phyloP scores from a whole-genome alignment of 2,113 vertebrate species.

The Cavia porcellus region DNA sequence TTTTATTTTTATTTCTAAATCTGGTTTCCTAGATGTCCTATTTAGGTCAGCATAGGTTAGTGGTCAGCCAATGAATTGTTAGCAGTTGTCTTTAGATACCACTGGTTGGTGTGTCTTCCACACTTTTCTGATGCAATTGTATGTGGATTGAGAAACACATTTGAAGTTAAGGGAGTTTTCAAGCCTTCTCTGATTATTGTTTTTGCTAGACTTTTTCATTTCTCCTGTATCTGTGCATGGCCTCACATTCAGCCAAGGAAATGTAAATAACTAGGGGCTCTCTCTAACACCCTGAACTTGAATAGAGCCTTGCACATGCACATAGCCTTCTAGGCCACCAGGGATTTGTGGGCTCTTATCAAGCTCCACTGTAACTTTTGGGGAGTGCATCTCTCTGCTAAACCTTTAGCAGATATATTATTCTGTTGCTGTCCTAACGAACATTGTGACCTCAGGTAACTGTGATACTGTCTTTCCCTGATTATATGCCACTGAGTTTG shows the following conservation, averaged over 20 bases:
- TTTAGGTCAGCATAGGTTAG: constrained; percentile 22
- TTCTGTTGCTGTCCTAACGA: constrained; percentile 4
- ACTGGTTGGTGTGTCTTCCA: neutral
- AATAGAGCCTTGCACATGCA: neutral
- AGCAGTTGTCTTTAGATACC: neutral
- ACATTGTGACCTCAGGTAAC: constrained; percentile 52
- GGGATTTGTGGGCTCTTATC: neutral
- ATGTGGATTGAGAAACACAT: neutral
- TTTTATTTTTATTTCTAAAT: constrained; percentile 43
- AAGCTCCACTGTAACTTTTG: neutral
- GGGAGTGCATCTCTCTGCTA: neutral
- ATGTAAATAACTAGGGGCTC: neutral
- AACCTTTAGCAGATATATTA: neutral
- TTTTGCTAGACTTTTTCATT: neutral
- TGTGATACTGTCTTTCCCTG: constrained; percentile 38
- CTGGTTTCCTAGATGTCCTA: neutral
- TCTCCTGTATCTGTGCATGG: constrained; percentile 18
- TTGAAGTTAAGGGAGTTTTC: constrained; percentile 41
- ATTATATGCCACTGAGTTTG: constrained; percentile 14
- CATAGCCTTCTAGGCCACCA: constrained; percentile 5
- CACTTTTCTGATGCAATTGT: neutral
- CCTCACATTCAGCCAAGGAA: neutral
- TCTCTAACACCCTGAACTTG: neutral
- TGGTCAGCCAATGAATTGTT: neutral
- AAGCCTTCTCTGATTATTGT: constrained; percentile 7